Evolutionary conservation across 1,140 invertebrate genomes (phyloP), one percentile per base, ranked within the genome.

Genomic region (Diuraphis noxia): DNA sequence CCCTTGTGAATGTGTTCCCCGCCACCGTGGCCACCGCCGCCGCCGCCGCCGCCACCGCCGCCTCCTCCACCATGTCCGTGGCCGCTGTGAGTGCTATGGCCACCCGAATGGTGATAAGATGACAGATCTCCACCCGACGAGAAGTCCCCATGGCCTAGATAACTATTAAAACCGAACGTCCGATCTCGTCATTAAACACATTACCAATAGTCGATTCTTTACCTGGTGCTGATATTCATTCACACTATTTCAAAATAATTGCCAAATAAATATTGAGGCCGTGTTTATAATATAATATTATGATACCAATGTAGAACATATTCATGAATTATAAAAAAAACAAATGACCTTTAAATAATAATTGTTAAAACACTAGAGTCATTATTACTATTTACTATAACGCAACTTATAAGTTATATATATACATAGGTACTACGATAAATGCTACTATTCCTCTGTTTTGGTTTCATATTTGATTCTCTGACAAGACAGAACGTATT

Each of bases 1-100:
- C 92, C 92, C 52, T 92, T 92, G 84, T 92, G 92, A 21, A 92
- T 88, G 89, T 92, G 92, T 13, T 92, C 92, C 10, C 92, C 92
- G 13, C 92, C 91, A 19, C 49, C 38, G 30, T 63, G 40, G 13
- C 92, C 92, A 17, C 92, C 92, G 21, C 92, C 92, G 4, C 92
- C 84, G 0, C 92, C 92, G 0, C 92, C 92, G 25, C 92, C 92
- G 8, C 91, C 87, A 1, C 92, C 92, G 6, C 81, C 72, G 1
- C 63, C 40, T 0, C 36, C 17, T 6, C 84, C 81, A 9, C 81
- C 49, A 23, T 92, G 87, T n/a, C 92, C 77, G 36, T 92, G 72
- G n/a, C 92, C 49, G 17, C 43, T 63, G 56, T 92, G 82, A 36
- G 52, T 38, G n/a, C 30, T 72, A 79, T 92, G 90, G 85, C 46